phyloP scores from a whole-genome alignment of 1,140 invertebrate genomes.

The Drosophila tropicalis region DNA sequence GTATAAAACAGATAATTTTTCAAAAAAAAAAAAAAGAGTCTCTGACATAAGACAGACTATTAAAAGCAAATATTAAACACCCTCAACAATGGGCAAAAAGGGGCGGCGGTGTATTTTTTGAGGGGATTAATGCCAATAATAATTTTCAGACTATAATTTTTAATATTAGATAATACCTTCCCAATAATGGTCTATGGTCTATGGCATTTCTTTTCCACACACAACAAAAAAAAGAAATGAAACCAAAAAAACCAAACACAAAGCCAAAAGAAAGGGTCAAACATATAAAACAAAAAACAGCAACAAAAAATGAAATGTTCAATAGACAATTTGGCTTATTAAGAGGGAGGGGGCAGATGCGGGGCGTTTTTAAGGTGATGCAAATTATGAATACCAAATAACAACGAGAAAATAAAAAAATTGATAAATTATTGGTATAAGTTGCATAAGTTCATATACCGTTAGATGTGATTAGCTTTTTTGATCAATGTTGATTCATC shows the following conservation, averaged over 20 bases:
- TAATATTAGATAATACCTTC: constrained; percentile 54
- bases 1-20: background rate
- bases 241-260: constrained; percentile 13
- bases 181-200: constrained; percentile 49
- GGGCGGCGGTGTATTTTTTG: background rate
- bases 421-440: constrained; percentile 68
- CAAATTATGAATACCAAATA: constrained; percentile 71
- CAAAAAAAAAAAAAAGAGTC: constrained; percentile 2
- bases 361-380: constrained; percentile 66
- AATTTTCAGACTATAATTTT: constrained; percentile 15
- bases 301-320: constrained; percentile 45
- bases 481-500: constrained; percentile 14
- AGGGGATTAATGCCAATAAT: constrained; percentile 26
- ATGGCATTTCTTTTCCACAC: constrained; percentile 24
- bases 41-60: constrained; percentile 10
- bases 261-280: constrained; percentile 65
- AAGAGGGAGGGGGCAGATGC: constrained; percentile 23
- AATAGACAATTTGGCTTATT: constrained; percentile 49
- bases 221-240: constrained; percentile 34
- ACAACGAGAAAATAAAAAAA: constrained; percentile 29
- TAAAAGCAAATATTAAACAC: constrained; percentile 14
- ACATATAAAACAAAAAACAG: background rate
- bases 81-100: background rate
- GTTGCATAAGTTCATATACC: constrained; percentile 47
- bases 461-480: constrained; percentile 10